Conservation (phyloP, 37 sponge, comb jelly and placozoan species). For the Chondrilla cf. caribensis region DNA sequence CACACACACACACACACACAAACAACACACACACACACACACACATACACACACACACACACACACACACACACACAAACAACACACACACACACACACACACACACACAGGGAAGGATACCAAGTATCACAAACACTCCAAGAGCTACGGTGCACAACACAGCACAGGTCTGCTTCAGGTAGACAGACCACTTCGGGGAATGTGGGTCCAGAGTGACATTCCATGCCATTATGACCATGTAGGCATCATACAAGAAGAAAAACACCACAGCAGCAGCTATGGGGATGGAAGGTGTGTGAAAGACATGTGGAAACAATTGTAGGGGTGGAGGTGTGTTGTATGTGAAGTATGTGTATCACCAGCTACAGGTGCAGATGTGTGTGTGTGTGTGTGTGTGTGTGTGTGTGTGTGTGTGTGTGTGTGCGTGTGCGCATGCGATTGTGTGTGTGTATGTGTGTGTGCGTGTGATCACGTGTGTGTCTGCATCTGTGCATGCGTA, state of each 20-base stretch:
- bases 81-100: background rate
- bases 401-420: background rate
- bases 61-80: constrained; percentile 32
- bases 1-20: no score
- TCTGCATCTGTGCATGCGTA: background rate
- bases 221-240: constrained; percentile 48
- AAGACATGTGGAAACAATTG: background rate
- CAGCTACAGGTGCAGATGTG: constrained; percentile 15
- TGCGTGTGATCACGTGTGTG: background rate
- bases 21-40: no score
- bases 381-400: background rate
- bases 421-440: background rate
- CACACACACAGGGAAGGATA: background rate
- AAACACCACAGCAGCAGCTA: constrained; percentile 55
- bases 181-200: background rate
- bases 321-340: background rate
- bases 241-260: constrained; percentile 35
- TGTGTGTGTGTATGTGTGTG: background rate
- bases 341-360: background rate
- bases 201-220: background rate
- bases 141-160: background rate
- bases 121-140: background rate
- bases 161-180: constrained; percentile 29
- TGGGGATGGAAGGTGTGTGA: background rate
- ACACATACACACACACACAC: constrained; percentile 36